phyloP scores from a whole-genome alignment of 2,888 invertebrate genomes.

The Agapetus fuscipes region DNA sequence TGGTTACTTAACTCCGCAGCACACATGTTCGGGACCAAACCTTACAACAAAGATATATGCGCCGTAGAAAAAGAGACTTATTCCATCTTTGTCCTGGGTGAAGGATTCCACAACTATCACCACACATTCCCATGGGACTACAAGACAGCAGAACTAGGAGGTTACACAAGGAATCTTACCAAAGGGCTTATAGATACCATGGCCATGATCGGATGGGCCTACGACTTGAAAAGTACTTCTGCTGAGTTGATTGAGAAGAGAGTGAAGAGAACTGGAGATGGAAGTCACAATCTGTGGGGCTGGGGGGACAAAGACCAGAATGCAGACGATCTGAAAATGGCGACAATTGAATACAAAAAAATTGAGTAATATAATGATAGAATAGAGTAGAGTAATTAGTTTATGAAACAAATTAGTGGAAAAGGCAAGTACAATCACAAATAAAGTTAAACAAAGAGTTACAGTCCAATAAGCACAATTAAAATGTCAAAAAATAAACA shows the following conservation, averaged over 20 bases:
- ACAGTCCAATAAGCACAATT: too few species aligned
- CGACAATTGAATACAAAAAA: conserved; percentile 32
- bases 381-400: too few species aligned
- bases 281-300: conserved; percentile 67
- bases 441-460: too few species aligned
- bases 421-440: too few species aligned
- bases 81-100: conserved; percentile 57
- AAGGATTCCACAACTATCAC: conserved; percentile 85
- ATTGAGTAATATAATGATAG: too few species aligned
- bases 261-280: conserved; percentile 65
- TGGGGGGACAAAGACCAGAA: conserved; percentile 41
- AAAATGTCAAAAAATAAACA: too few species aligned
- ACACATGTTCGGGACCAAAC: conserved; percentile 68
- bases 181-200: conserved; percentile 72
- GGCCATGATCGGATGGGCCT: conserved; percentile 77
- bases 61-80: conserved; percentile 64
- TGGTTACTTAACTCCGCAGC: conserved; percentile 90
- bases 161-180: conserved; percentile 61
- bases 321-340: conserved; percentile 32
- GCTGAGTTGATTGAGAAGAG: conserved; percentile 57
- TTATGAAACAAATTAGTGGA: too few species aligned
- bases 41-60: conserved; percentile 65
- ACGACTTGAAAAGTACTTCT: conserved; percentile 75
- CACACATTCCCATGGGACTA: conserved; percentile 83
- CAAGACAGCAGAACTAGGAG: conserved; percentile 73